Base-by-base conservation (phyloP, 2,888 invertebrate species). In the Bombylius discolor region DNA sequence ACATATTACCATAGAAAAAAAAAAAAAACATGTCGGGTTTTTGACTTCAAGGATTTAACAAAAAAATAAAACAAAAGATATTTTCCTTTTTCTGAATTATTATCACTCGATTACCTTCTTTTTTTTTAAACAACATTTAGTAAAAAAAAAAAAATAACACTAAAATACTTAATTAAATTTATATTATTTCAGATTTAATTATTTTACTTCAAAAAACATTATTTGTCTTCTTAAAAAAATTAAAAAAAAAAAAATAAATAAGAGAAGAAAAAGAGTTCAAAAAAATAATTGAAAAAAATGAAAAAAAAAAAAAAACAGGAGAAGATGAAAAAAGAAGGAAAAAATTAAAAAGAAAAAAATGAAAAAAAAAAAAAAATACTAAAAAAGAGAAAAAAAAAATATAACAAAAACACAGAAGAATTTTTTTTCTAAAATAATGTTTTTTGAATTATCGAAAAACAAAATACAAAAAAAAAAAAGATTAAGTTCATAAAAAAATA, bases 141-240 rank as follows among this genome's bases (percentile, higher is more conserved):
- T 34, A 6, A 6, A 5, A 36, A 8, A 36, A 7, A 7, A 8
- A 7, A 36, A 36, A 36, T 5, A 7, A 36, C 34, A 36, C 8
- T 7, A 36, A 5, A 36, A 7, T 7, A 36, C 5, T 7, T 7
- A 36, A 36, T 8, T 7, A 36, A 36, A 36, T 7, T 7, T 36
- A 36, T 7, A 36, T 7, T 7, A 36, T 36, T 36, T 7, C 7
- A 48, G 64, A 62, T 56, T 61, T 61, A 63, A 68, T 70, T 68
- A 69, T 68, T 62, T 63, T 53, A 64, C 67, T 73, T 73, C 73
- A 73, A 73, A 73, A 73, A 73, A 73, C 73, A 73, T 71, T 71
- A 71, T 73, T 71, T 67, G 65, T 69, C 70, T 70, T 70, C 69
- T 68, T 67, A 64, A 63, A 59, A 64, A 64, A 65, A 64, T 63